phyloP scores from a whole-genome alignment of 2,113 vertebrate species.

The Colistium nudipinnis region DNA sequence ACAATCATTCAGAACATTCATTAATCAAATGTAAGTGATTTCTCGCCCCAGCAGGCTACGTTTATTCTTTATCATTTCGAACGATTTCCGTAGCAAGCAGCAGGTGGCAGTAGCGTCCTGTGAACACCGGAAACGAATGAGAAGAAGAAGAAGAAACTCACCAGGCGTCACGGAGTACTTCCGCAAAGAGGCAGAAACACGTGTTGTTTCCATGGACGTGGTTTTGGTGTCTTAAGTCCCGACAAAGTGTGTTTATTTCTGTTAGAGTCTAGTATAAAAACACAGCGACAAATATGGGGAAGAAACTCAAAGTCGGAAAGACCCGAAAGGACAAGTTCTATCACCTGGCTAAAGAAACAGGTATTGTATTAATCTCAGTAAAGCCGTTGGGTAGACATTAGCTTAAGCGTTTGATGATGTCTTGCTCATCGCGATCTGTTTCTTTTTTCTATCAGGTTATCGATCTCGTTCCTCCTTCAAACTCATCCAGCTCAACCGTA shows the following conservation, averaged over 20 bases:
- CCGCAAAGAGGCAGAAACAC: slow-evolving; percentile 49
- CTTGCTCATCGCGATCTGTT: background rate
- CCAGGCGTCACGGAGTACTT: slow-evolving; percentile 16
- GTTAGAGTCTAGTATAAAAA: background rate
- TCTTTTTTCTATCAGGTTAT: slow-evolving; percentile 83
- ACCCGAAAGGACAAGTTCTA: slow-evolving; percentile 95
- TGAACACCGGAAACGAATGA: background rate
- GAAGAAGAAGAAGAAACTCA: slow-evolving; percentile 33
- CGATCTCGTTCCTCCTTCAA: slow-evolving; percentile 98
- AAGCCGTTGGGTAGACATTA: background rate
- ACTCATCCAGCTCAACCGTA: slow-evolving; percentile 95
- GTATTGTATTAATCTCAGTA: slow-evolving; percentile 59
- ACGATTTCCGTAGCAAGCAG: background rate
- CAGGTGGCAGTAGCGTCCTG: slow-evolving; percentile 12
- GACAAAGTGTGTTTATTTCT: background rate
- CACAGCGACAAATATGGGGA: slow-evolving; percentile 86
- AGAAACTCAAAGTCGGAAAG: slow-evolving; percentile 95
- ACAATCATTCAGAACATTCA: no score
- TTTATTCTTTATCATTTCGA: background rate
- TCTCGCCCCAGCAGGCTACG: no score
- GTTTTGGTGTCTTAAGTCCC: background rate
- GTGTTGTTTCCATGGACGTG: slow-evolving; percentile 67
- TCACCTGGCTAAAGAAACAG: slow-evolving; percentile 95
- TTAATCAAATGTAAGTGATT: no score
- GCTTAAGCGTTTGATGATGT: slow-evolving; percentile 11